Base-by-base conservation (phyloP, 1,140 invertebrate species). In the Harlomillsia oculata region DNA sequence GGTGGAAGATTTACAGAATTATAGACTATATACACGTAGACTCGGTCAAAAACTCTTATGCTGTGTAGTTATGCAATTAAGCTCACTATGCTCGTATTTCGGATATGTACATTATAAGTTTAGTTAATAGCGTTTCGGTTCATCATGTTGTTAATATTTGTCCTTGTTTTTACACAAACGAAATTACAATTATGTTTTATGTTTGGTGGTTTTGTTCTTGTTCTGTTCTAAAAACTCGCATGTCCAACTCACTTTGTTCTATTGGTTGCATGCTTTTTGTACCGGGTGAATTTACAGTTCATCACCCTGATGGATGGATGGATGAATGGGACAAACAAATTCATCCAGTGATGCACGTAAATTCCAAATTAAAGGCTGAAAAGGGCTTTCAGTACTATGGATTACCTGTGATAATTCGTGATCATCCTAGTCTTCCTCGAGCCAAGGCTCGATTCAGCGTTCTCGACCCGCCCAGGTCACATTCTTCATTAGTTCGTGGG, bases 221-320 rank as follows among this genome's bases (percentile, higher is more conserved):
- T 29, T 48, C 9, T 28, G 45, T 29, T 48, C 28, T 26, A 9
- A 11, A 28, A 21, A 11, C 11, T 34, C n/a, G 32, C 32, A 34
- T 36, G 37, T 56, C 41, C 43, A 28, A 45, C 29, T 16, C 54
- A 49, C 43, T 29, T 55, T 13, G 37, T 5, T 39, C 16, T 34
- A 25, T 55, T 55, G 44, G 36, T 55, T 53, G 51, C 51, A 53
- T 58, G 48, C 21, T 58, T n/a, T 57, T 25, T 20, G n/a, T n/a
- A n/a, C n/a, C n/a, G n/a, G n/a, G n/a, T n/a, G n/a, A n/a, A n/a
- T 59, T 39, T 40, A n/a, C 45, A 64, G 62, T 58, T 44, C 62
- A 58, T 26, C 58, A 54, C 48, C 62, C 62, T 26, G 29, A 39
- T 16, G 62, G 58, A 23, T 64, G 62, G 62, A 64, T 64, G 62